Evolutionary conservation across 1,140 invertebrate genomes (phyloP).

Genomic region (Drosophila willistoni): DNA sequence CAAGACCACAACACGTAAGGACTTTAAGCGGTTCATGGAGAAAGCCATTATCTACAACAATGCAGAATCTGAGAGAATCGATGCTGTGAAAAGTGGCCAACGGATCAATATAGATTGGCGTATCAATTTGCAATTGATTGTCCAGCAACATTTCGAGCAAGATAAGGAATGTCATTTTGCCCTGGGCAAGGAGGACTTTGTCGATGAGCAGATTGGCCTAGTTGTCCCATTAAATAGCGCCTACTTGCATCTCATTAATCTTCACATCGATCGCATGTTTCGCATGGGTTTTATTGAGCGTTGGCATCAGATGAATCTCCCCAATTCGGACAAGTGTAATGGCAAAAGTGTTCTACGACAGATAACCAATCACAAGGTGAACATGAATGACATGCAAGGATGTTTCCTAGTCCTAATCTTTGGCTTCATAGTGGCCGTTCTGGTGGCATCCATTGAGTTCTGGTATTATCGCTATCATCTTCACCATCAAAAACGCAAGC

Average conservation of each 20-base stretch:
- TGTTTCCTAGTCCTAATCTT: slow-evolving; percentile 83
- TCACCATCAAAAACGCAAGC: slow-evolving; percentile 30
- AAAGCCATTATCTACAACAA: slow-evolving; percentile 84
- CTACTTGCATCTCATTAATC: slow-evolving; percentile 87
- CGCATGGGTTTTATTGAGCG: slow-evolving; percentile 93
- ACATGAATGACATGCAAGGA: slow-evolving; percentile 94
- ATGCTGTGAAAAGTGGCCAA: slow-evolving; percentile 85
- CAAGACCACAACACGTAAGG: slow-evolving; percentile 57
- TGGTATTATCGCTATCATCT: slow-evolving; percentile 60
- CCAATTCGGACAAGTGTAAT: slow-evolving; percentile 90
- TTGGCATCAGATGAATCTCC: slow-evolving; percentile 91
- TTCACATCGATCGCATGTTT: slow-evolving; percentile 89
- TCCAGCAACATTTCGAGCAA: slow-evolving; percentile 76
- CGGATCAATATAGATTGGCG: slow-evolving; percentile 93
- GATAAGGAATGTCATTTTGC: slow-evolving; percentile 77
- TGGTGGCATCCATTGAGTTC: slow-evolving; percentile 55
- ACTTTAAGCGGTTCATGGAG: slow-evolving; percentile 74
- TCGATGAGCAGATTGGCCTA: slow-evolving; percentile 91
- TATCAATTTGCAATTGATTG: slow-evolving; percentile 86
- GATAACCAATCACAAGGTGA: slow-evolving; percentile 92
- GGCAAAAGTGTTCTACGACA: slow-evolving; percentile 85
- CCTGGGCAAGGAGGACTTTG: slow-evolving; percentile 87
- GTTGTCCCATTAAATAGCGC: slow-evolving; percentile 89
- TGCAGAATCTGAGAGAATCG: slow-evolving; percentile 84
- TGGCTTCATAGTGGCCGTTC: slow-evolving; percentile 57